These are phyloP conservation scores for Chondrilla cf. caribensis DNA, from an alignment of 37 sponge, comb jelly and placozoan genomes.

Conservation along the genomic window DNA sequence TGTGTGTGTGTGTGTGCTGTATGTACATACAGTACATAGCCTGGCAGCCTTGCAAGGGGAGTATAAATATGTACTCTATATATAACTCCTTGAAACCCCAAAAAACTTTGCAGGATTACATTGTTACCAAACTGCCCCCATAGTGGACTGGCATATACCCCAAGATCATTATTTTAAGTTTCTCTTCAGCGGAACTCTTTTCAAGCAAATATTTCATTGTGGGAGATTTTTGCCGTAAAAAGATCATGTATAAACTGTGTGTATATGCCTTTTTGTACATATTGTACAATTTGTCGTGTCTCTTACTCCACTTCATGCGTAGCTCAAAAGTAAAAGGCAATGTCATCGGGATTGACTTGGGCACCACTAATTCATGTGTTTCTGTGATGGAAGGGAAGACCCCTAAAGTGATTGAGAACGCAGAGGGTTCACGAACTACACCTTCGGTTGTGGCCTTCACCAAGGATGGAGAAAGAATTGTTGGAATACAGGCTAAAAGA, in stretches of 20 bases:
- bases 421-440: conserved; percentile 95
- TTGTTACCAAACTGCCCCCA: too few species aligned
- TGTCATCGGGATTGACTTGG: conserved; percentile 96
- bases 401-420: conserved; percentile 96
- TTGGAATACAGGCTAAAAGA: conserved; percentile 91
- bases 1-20: too few species aligned
- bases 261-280: not conserved
- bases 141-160: too few species aligned
- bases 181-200: too few species aligned
- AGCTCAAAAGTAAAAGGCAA: conserved; percentile 73
- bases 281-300: too few species aligned
- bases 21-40: too few species aligned
- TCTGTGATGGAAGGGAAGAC: conserved; percentile 97
- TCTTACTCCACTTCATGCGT: not conserved
- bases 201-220: too few species aligned
- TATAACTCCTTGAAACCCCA: too few species aligned
- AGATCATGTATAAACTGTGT: not conserved
- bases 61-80: too few species aligned
- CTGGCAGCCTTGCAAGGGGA: too few species aligned
- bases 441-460: conserved; percentile 97
- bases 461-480: conserved; percentile 90
- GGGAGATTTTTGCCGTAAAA: not conserved
- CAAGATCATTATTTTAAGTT: too few species aligned
- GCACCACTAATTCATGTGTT: conserved; percentile 99
- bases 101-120: too few species aligned